phyloP scores from a whole-genome alignment of 2,888 invertebrate species.

The Drosophila bunnanda region DNA sequence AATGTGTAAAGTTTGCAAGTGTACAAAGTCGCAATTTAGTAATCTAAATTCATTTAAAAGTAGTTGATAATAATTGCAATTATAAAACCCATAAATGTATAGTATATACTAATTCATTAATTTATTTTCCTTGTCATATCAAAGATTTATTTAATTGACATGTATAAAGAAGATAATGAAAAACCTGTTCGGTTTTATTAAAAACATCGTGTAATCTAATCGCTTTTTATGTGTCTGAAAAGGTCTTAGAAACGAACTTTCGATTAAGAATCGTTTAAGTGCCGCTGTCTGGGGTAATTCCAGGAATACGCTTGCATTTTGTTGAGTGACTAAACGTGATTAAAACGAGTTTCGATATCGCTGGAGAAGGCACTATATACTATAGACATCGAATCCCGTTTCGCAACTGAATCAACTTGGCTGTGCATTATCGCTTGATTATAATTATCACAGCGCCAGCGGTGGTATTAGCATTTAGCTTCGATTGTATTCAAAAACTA shows the following conservation, averaged over 20 bases:
- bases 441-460: constrained; percentile 30
- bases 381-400: constrained; percentile 23
- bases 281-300: constrained; percentile 31
- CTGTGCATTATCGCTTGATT: constrained; percentile 17
- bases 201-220: constrained; percentile 3
- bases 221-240: neutral
- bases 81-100: too few species aligned
- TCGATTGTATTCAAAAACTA: constrained; percentile 11
- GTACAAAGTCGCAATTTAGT: too few species aligned
- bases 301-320: constrained; percentile 33
- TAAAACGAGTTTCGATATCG: constrained; percentile 32
- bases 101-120: too few species aligned
- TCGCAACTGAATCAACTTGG: constrained; percentile 24
- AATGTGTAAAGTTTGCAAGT: neutral
- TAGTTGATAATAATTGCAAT: too few species aligned
- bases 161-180: neutral
- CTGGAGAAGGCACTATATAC: neutral
- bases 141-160: neutral
- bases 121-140: neutral
- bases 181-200: constrained; percentile 13
- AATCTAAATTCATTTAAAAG: too few species aligned
- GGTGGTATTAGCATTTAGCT: constrained; percentile 9
- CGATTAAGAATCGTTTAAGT: constrained; percentile 23
- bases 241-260: constrained; percentile 24
- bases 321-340: constrained; percentile 31